Evolutionary conservation across 1,140 invertebrate genomes (phyloP).

Genomic region (Drosophila sp.): DNA sequence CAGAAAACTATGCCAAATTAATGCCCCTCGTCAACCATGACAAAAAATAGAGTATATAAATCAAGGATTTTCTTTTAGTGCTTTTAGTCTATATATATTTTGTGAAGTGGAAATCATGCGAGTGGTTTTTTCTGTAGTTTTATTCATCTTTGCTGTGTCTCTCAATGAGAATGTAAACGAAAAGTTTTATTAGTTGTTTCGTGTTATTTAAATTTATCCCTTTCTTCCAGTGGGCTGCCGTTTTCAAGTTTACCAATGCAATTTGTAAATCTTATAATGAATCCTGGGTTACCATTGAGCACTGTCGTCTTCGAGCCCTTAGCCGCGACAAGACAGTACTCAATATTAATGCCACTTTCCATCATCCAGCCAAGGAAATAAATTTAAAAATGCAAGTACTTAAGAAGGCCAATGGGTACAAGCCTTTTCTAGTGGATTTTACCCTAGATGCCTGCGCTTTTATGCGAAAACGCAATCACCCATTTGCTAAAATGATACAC

Average conservation of each 20-base stretch:
- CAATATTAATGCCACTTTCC: not conserved
- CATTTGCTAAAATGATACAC: conserved; percentile 8
- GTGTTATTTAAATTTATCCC: not conserved
- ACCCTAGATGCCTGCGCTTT: conserved; percentile 30
- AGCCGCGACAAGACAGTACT: conserved; percentile 23
- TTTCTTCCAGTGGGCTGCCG: conserved; percentile 2
- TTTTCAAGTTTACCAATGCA: conserved; percentile 39
- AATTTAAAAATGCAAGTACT: not conserved
- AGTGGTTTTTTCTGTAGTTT: too few relatives aligned
- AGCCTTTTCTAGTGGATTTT: conserved; percentile 18
- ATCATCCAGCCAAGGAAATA: conserved; percentile 7
- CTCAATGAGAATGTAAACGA: too few relatives aligned
- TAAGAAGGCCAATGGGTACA: conserved; percentile 31
- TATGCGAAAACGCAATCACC: conserved; percentile 15
- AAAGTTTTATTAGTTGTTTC: not conserved
- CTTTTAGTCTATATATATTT: too few relatives aligned
- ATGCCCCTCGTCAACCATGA: not conserved
- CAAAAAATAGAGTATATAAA: not conserved
- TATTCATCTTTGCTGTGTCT: too few relatives aligned
- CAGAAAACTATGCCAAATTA: not conserved
- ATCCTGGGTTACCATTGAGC: conserved; percentile 15
- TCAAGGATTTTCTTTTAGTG: too few relatives aligned
- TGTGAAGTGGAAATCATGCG: too few relatives aligned
- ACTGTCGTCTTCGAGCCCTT: conserved; percentile 29
- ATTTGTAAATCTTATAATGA: conserved; percentile 25